Evolutionary conservation across 2,888 invertebrate genomes (phyloP), one percentile per base, ranked within the genome.

Genomic region (Scaptomyza parva): DNA sequence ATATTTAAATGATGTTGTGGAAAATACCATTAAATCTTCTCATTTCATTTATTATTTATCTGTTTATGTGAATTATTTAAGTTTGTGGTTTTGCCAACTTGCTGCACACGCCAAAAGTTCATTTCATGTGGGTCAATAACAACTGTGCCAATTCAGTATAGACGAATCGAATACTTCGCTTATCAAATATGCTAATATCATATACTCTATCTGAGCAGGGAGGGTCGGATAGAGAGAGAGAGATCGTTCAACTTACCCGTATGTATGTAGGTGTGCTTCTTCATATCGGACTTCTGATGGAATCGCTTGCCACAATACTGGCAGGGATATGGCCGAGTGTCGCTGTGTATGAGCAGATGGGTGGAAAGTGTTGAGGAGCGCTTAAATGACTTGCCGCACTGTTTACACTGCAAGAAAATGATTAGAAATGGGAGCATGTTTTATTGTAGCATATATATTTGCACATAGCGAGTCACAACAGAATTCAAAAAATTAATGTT

Each of bases 191-290:
- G 44, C 41, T 60, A 70, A 73, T 76, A 70, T 76, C 51, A 35
- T 18, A 48, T 9, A 6, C 8, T 18, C 9, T 35, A 33, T 17
- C 28, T 35, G 18, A 20, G 14, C 18, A n/a, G n/a, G 30, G 18
- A 22, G 39, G 48, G n/a, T n/a, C n/a, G n/a, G n/a, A n/a, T n/a
- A n/a, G n/a, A n/a, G n/a, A n/a, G 30, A 17, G 12, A 7, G n/a
- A 41, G 14, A 24, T 47, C 30, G 39, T 70, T 63, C 22, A 70
- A 93, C 95, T 94, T 89, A 96, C 96, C 96, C 83, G 96, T 97
- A 90, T 96, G 96, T 76, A 96, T 99, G 90, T 99, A 99, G n/a
- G 99, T 99, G 92, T 99, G 99, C 90, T 99, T 99, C 94, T 99
- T 99, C 99, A 99, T 99, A 92, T 99, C 99, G 62, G 92, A 92